Evolutionary conservation across 2,113 vertebrate species (phyloP), one percentile per base, ranked within the genome.

Genomic region (Oreochromis spilurus): DNA sequence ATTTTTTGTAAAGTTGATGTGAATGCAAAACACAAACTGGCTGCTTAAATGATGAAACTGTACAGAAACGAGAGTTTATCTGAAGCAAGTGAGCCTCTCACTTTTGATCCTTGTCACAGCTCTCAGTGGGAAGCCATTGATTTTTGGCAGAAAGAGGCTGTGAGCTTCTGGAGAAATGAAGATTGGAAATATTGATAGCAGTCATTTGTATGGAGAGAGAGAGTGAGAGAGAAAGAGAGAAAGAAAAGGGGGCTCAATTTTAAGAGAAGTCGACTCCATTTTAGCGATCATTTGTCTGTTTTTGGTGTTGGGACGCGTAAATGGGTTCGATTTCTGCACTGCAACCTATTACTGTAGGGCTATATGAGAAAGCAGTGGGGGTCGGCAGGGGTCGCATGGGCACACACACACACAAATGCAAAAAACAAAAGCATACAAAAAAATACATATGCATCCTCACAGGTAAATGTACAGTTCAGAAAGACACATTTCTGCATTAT

Each of bases 181-280:
- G 94, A 96, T 95, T 95, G 93, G 90, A 96, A 95, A 94, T 95
- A 95, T 95, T 94, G 95, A 95, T 95, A 95, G 88, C 75, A 84
- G 90, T 88, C 88, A 90, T 95, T 93, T 93, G 85, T 92, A 90
- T 92, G 91, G 88, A 86, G 88, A 85, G 84, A 84, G 85, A 70
- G 77, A 77, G 90, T 4, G 60, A 12, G 60, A 38, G 29, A 60
- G 57, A 60, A 17, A 60, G 8, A 31, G 10, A 60, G 17, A 57
- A 38, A 45, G 1, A 70, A 1, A 72, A 17, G 70, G 43, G 48
- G 14, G n/a, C 34, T 87, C 83, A 55, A 87, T 89, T 78, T 79
- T 79, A 89, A 89, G 58, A 94, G 87, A 82, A 83, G 89, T 81
- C 45, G 16, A 82, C 89, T 91, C 85, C 88, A 87, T 95, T 54